phyloP scores from a whole-genome alignment of 2,797 vertebrate species.

The Pangasius djambal region DNA sequence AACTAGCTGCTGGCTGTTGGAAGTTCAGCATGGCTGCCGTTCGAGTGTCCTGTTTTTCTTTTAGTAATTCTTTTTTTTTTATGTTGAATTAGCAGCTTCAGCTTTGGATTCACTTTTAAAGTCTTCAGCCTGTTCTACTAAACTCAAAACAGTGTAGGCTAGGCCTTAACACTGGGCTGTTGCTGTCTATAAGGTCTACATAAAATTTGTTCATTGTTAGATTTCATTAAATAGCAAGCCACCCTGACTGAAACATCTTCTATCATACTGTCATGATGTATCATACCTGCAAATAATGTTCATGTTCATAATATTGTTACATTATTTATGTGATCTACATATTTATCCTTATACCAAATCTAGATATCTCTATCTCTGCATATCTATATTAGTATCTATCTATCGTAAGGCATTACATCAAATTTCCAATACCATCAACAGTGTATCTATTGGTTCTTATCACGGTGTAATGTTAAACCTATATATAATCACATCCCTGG shows the following conservation, averaged over 20 bases:
- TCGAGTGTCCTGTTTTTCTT: not conserved
- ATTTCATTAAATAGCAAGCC: not conserved
- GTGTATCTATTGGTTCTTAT: not conserved
- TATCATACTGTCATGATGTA: not conserved
- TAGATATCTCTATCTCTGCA: not conserved
- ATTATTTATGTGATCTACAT: not conserved
- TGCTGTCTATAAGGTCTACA: not conserved
- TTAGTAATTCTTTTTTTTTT: too few relatives aligned
- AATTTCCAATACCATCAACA: not conserved
- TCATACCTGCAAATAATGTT: not conserved
- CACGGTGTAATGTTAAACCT: not conserved
- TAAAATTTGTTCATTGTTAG: too few relatives aligned
- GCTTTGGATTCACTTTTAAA: not conserved
- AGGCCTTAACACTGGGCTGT: not conserved
- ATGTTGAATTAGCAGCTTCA: not conserved
- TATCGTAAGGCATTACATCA: not conserved
- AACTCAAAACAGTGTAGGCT: not conserved
- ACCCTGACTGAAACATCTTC: not conserved
- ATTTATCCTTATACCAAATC: not conserved
- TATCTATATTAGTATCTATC: not conserved
- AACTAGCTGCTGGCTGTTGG: not conserved
- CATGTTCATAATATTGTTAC: not conserved
- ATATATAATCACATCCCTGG: slow-evolving; percentile 7
- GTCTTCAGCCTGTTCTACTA: not conserved
- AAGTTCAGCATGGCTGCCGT: not conserved